phyloP scores from a whole-genome alignment of 1,140 invertebrate species.

The Lordiphosa stackelbergi region DNA sequence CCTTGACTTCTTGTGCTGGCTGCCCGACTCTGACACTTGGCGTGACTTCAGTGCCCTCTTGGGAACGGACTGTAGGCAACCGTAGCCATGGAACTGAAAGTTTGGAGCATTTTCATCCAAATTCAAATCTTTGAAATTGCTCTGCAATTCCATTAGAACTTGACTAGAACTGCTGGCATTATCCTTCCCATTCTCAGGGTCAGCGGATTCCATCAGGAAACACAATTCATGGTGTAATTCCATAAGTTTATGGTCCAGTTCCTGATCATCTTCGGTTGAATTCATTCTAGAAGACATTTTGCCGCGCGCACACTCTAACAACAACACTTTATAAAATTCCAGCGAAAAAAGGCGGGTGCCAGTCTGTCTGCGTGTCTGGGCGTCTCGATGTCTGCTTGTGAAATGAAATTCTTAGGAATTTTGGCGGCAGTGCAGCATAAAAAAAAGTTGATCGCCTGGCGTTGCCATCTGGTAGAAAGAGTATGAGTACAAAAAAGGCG shows the following conservation, averaged over 20 bases:
- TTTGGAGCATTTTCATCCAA: conserved; percentile 13
- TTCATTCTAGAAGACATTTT: conserved; percentile 4
- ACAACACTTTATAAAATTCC: no score
- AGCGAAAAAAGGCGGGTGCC: no score
- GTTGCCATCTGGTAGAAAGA: no score
- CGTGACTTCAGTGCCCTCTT: background rate
- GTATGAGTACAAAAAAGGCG: no score
- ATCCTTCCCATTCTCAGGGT: background rate
- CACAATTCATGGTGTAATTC: conserved; percentile 23
- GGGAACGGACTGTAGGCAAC: conserved; percentile 14
- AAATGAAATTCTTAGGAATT: no score
- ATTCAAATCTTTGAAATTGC: conserved; percentile 15
- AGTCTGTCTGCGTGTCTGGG: no score
- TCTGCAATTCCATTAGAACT: conserved; percentile 29
- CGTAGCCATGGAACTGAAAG: conserved; percentile 45
- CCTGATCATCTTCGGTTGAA: conserved; percentile 10
- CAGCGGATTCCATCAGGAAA: conserved; percentile 24
- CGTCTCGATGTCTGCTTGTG: no score
- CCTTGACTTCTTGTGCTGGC: conserved; percentile 22
- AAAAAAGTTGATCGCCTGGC: no score
- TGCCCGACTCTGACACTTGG: background rate
- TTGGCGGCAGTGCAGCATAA: no score
- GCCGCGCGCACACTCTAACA: no score
- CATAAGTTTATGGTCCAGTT: conserved; percentile 31
- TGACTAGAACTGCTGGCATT: background rate